phyloP scores from a whole-genome alignment of 64 coral and sea anemone species.

The Acropora yongei region DNA sequence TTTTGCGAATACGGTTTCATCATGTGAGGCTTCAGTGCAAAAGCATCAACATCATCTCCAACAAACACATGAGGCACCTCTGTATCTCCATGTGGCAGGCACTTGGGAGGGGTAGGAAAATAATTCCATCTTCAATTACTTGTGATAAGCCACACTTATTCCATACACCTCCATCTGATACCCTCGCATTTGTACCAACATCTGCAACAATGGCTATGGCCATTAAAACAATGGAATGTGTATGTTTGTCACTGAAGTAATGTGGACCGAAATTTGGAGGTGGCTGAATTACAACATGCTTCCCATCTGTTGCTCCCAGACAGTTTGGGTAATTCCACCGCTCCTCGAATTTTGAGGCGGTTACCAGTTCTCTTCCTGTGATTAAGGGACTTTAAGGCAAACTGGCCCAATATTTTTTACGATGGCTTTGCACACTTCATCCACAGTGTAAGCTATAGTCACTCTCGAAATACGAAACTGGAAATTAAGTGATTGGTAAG shows the following conservation, averaged over 20 bases:
- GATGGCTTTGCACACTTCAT: slow-evolving; percentile 3
- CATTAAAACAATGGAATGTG: too few species aligned
- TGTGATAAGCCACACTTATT: too few species aligned
- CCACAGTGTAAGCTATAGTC: not conserved
- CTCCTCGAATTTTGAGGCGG: not conserved
- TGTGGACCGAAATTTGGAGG: slow-evolving; percentile 20
- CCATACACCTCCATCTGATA: too few species aligned
- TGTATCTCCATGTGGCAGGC: too few species aligned
- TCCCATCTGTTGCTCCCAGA: slow-evolving; percentile 9
- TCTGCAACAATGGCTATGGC: too few species aligned
- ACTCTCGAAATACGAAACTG: not conserved
- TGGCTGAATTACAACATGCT: slow-evolving; percentile 26
- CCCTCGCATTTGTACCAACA: too few species aligned
- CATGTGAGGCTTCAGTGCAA: too few species aligned
- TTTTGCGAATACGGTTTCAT: too few species aligned
- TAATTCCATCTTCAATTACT: too few species aligned
- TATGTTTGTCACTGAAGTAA: slow-evolving; percentile 28
- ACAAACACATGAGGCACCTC: too few species aligned
- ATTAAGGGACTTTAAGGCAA: not conserved
- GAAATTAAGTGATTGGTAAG: not conserved
- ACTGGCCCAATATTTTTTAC: not conserved
- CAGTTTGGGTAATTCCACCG: slow-evolving; percentile 30
- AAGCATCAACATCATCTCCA: too few species aligned
- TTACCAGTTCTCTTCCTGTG: not conserved
- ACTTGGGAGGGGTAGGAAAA: too few species aligned